A percentile compares a stretch with the other conserved stretches of the same genome.
These are phyloP conservation scores for Tragelaphus oryx DNA, from an alignment of 2,797 vertebrate species.

Conservation along the genomic window DNA sequence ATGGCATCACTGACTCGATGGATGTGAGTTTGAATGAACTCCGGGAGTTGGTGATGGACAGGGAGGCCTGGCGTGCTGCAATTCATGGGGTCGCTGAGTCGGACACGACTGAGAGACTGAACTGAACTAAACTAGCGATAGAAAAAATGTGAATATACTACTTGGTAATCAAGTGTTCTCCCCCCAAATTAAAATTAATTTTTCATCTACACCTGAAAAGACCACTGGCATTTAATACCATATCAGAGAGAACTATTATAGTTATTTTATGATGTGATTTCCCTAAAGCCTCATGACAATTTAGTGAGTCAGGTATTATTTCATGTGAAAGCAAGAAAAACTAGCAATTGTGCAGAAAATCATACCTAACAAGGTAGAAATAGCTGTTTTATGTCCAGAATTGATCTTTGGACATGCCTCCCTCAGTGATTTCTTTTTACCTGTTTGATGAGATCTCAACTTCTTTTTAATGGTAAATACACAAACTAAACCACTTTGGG, in stretches of 20 bases:
- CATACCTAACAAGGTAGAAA: background rate
- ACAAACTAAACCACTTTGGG: background rate
- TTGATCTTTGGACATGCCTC: background rate
- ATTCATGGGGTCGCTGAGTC: too few species aligned
- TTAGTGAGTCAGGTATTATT: background rate
- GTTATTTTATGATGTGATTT: background rate
- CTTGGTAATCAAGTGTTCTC: background rate
- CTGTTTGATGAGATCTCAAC: background rate
- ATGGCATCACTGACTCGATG: too few species aligned
- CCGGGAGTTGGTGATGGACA: too few species aligned
- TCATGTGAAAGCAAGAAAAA: background rate
- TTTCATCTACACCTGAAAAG: background rate
- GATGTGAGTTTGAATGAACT: too few species aligned
- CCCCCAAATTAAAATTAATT: constrained; percentile 15
- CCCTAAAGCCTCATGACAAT: background rate
- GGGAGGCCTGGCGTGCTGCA: too few species aligned
- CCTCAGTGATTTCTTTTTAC: background rate
- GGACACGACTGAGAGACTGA: too few species aligned
- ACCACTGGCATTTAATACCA: background rate
- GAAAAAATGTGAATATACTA: background rate
- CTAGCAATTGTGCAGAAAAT: background rate
- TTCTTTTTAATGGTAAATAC: background rate
- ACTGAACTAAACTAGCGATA: background rate
- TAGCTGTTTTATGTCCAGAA: background rate
- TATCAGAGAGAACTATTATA: background rate